These are phyloP conservation scores for Tinea trinotella DNA, from an alignment of 2,888 invertebrate genomes.

Conservation along the genomic window DNA sequence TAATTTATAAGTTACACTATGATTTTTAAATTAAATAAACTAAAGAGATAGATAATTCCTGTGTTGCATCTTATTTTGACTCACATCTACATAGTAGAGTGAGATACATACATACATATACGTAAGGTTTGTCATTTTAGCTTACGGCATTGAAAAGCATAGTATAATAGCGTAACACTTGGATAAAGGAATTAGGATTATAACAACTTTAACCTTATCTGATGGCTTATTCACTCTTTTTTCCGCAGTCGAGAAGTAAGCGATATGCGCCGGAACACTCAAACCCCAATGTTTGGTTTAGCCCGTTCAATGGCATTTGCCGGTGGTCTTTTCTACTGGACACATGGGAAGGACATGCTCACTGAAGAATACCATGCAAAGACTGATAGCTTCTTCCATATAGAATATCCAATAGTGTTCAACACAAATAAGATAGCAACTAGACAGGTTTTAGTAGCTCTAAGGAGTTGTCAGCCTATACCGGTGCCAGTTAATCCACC, in stretches of 20 bases:
- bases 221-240: too few relatives aligned
- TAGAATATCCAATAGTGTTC: slow-evolving; percentile 75
- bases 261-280: slow-evolving; percentile 82
- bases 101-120: too few relatives aligned
- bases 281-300: slow-evolving; percentile 80
- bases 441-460: slow-evolving; percentile 54
- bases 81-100: too few relatives aligned
- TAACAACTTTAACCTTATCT: too few relatives aligned
- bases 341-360: slow-evolving; percentile 81
- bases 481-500: slow-evolving; percentile 87
- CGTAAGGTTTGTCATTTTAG: too few relatives aligned
- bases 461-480: slow-evolving; percentile 82
- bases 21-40: too few relatives aligned
- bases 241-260: slow-evolving; percentile 78
- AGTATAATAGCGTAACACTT: too few relatives aligned
- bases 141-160: too few relatives aligned
- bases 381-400: slow-evolving; percentile 82
- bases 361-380: slow-evolving; percentile 83
- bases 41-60: too few relatives aligned
- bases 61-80: too few relatives aligned
- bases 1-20: too few relatives aligned
- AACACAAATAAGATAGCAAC: slow-evolving; percentile 50
- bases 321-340: slow-evolving; percentile 89
- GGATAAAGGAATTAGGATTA: too few relatives aligned
- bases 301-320: slow-evolving; percentile 83